Conservation (phyloP, 2,888 invertebrate genomes). For the Dioctria rufipes region DNA sequence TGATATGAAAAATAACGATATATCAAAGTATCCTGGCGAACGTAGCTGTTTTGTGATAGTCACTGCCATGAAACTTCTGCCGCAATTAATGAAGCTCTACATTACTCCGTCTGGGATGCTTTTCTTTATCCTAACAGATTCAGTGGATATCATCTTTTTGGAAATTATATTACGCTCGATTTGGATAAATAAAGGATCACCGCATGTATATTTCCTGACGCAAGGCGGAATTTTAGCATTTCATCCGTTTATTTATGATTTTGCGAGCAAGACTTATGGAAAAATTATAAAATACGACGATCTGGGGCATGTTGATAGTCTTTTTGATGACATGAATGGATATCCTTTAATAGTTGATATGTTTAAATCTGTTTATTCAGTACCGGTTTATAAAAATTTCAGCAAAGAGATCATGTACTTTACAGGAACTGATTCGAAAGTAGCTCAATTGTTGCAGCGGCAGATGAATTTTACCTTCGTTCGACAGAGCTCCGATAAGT, state of each 20-base stretch:
- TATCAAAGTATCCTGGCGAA: neutral
- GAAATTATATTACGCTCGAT: neutral
- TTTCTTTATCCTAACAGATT: constrained; percentile 30
- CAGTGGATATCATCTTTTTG: neutral
- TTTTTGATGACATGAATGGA: constrained; percentile 66
- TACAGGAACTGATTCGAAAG: constrained; percentile 66
- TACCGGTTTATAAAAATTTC: constrained; percentile 53
- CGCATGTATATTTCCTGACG: constrained; percentile 13
- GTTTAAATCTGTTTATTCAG: constrained; percentile 67
- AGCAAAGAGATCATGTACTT: constrained; percentile 58
- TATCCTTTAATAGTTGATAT: constrained; percentile 67
- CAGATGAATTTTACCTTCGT: constrained; percentile 65
- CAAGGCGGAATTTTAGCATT: neutral
- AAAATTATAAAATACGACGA: neutral
- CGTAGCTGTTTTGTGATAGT: constrained; percentile 9
- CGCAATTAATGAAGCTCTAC: neutral
- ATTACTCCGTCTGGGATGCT: neutral
- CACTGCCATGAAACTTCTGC: neutral
- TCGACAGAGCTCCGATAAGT: constrained; percentile 64
- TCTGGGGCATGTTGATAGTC: constrained; percentile 45
- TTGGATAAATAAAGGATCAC: constrained; percentile 7
- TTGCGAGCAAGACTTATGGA: neutral
- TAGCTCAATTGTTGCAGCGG: constrained; percentile 64
- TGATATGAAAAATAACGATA: neutral
- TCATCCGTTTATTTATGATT: constrained; percentile 26